Evolutionary conservation across 2,888 invertebrate genomes (phyloP).

Genomic region (Meloe dianella): DNA sequence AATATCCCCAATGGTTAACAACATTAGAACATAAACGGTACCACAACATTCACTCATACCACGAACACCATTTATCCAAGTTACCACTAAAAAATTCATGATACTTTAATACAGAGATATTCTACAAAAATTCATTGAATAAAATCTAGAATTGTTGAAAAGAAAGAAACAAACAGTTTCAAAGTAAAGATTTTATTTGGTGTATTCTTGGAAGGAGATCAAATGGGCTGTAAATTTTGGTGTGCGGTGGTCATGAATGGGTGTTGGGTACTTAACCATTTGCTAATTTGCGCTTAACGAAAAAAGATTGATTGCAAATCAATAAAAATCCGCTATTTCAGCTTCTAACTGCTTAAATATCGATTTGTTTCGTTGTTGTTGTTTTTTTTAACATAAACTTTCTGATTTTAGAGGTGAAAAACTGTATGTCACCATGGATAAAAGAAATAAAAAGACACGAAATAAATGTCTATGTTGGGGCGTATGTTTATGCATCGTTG

Average conservation of each 20-base stretch:
- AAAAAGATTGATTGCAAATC: not conserved
- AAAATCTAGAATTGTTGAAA: not conserved
- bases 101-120: not conserved
- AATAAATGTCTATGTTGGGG: constrained; percentile 73
- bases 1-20: constrained; percentile 67
- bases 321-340: not conserved
- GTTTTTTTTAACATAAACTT: not conserved
- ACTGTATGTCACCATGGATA: constrained; percentile 81
- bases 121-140: not conserved
- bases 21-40: constrained; percentile 52
- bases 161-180: not conserved
- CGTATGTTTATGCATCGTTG: constrained; percentile 68
- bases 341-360: not conserved
- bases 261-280: constrained; percentile 43
- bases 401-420: constrained; percentile 76
- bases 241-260: constrained; percentile 51
- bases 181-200: not conserved
- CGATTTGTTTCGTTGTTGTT: too few relatives aligned
- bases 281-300: not conserved
- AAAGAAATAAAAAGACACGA: constrained; percentile 72
- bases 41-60: constrained; percentile 52
- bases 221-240: constrained; percentile 34
- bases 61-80: constrained; percentile 19
- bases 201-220: not conserved
- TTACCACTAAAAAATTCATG: not conserved